Conservation (phyloP, 2,888 invertebrate species). For the Lypha dubia region DNA sequence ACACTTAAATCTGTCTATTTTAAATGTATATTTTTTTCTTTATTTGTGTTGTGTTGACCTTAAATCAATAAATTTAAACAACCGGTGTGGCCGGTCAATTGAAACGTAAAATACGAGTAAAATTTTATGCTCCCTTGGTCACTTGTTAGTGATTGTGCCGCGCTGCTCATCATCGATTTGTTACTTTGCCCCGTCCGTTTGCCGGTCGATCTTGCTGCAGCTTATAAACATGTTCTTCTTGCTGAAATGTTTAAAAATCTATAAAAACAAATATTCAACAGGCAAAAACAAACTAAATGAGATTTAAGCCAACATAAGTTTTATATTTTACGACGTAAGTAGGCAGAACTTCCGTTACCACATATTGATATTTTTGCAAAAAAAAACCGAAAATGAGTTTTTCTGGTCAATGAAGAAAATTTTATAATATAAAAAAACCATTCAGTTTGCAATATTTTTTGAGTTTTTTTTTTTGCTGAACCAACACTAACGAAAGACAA, state of each 20-base stretch:
- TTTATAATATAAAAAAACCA: no score
- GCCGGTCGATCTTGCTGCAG: neutral
- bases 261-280: constrained; percentile 1
- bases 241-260: neutral
- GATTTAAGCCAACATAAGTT: neutral
- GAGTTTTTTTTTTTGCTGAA: no score
- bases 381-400: no score
- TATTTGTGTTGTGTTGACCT: no score
- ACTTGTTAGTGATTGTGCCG: neutral
- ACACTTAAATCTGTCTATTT: constrained; percentile 33
- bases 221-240: constrained; percentile 13
- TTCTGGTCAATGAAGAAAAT: no score
- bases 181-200: no score
- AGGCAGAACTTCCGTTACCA: neutral
- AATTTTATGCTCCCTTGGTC: neutral
- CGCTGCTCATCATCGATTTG: neutral
- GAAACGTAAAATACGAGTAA: constrained; percentile 27
- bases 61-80: constrained; percentile 56
- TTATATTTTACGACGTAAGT: neutral
- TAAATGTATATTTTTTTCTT: constrained; percentile 30
- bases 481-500: no score
- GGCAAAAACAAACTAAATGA: constrained; percentile 11
- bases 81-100: constrained; percentile 62
- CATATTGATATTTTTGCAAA: neutral
- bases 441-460: no score